phyloP scores from a whole-genome alignment of 2,888 invertebrate genomes.

The Leptothorax acervorum region DNA sequence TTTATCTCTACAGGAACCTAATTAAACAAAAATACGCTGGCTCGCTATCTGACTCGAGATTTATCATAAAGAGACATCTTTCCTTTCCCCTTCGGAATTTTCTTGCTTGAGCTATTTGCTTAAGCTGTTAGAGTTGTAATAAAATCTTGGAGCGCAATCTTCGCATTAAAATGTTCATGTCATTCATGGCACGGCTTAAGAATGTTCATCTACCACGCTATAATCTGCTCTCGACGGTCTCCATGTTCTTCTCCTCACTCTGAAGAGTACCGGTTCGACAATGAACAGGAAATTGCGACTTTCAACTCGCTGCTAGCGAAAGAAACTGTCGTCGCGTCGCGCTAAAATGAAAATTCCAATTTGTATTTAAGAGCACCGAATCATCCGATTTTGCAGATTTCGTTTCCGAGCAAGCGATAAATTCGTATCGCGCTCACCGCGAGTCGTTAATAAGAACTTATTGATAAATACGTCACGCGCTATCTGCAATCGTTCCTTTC shows the following conservation, averaged over 20 bases:
- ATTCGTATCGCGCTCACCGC: not conserved
- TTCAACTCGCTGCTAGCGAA: not conserved
- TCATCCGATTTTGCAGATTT: conserved; percentile 11
- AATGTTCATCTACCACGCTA: not conserved
- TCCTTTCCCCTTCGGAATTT: conserved; percentile 2
- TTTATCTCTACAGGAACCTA: not conserved
- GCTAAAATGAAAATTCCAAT: not conserved
- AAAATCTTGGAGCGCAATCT: not conserved
- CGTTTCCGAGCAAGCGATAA: conserved; percentile 27
- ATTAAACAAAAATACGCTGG: not conserved
- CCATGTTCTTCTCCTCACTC: not conserved
- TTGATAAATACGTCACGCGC: conserved; percentile 61
- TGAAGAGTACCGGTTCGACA: conserved; percentile 8
- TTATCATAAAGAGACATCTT: not conserved
- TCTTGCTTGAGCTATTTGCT: not conserved
- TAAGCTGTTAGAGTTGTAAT: not conserved
- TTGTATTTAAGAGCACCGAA: not conserved
- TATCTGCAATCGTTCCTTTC: conserved; percentile 15
- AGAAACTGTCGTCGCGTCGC: not conserved
- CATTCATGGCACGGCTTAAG: not conserved
- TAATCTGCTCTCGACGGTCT: not conserved
- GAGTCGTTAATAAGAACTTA: conserved; percentile 61
- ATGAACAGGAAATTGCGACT: conserved; percentile 26
- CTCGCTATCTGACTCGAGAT: not conserved
- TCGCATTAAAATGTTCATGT: conserved; percentile 1